A percentile compares a stretch with the other conserved stretches of the same genome.
Evolutionary conservation across 1,140 invertebrate genomes (phyloP).

Genomic region (Lucilia cuprina): DNA sequence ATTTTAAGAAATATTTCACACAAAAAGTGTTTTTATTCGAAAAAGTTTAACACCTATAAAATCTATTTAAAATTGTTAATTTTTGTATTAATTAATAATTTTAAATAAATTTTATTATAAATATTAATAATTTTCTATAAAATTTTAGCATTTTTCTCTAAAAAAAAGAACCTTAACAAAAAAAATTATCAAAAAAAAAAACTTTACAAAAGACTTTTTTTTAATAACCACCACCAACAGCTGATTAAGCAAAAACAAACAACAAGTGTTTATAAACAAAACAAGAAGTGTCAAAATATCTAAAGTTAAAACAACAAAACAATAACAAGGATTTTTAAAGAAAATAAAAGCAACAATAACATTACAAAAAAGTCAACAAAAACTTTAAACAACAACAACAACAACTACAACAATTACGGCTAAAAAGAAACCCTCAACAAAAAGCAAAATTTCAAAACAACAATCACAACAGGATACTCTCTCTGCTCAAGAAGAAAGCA

Average conservation of each 20-base stretch:
- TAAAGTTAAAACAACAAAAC: neutral
- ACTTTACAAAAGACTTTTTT: too few species aligned
- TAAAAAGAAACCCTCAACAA: too few species aligned
- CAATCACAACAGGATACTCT: too few species aligned
- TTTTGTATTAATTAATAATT: neutral
- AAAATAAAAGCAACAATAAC: neutral
- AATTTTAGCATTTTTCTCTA: neutral
- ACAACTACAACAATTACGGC: neutral
- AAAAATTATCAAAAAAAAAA: neutral
- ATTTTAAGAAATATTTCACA: too few species aligned
- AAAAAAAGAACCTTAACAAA: neutral
- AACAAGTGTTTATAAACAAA: neutral
- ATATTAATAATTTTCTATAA: neutral
- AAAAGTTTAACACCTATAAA: too few species aligned
- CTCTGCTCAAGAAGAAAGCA: too few species aligned
- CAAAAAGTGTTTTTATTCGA: too few species aligned
- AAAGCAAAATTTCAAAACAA: too few species aligned
- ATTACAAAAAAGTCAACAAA: neutral
- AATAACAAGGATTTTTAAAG: neutral
- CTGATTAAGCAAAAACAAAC: neutral
- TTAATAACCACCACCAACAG: neutral
- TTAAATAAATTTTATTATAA: neutral
- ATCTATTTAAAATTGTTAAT: too few species aligned
- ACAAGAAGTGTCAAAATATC: too few species aligned
- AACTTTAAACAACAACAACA: neutral